Evolutionary conservation across 2,888 invertebrate genomes (phyloP).

Genomic region (Acrobasis repandana): DNA sequence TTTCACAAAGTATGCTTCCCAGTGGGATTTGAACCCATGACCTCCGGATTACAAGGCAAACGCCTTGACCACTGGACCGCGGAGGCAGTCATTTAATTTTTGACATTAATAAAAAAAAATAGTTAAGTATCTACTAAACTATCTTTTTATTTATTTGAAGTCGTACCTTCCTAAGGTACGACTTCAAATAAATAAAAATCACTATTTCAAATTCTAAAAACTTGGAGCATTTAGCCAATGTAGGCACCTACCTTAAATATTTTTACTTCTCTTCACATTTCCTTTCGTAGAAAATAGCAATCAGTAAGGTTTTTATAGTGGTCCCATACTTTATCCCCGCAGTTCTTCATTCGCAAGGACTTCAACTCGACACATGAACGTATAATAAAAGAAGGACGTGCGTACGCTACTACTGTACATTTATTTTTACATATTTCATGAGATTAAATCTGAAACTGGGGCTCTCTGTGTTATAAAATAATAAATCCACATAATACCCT

Average conservation of each 20-base stretch:
- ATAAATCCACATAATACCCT: no score
- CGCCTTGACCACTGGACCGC: no score
- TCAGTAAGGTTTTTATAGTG: conserved; percentile 33
- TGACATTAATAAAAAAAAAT: no score
- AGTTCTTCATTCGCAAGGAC: conserved; percentile 36
- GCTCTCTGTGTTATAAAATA: no score
- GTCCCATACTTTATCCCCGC: conserved; percentile 26
- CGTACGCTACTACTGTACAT: conserved; percentile 42
- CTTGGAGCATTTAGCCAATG: not conserved
- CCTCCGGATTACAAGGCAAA: no score
- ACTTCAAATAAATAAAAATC: no score
- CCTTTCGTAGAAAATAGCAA: conserved; percentile 26
- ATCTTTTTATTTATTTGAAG: no score
- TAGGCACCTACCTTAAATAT: not conserved
- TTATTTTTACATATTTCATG: conserved; percentile 44
- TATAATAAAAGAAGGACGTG: conserved; percentile 55
- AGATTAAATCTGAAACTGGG: conserved; percentile 20
- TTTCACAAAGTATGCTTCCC: no score
- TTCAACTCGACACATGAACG: conserved; percentile 43
- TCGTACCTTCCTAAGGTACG: no score
- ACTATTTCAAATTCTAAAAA: not conserved
- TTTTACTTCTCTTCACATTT: not conserved
- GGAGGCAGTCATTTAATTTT: no score
- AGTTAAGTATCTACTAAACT: no score
- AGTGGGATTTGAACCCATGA: no score